These are phyloP conservation scores for Diaprepes abbreviatus DNA, from an alignment of 2,888 invertebrate genomes.

Conservation along the genomic window DNA sequence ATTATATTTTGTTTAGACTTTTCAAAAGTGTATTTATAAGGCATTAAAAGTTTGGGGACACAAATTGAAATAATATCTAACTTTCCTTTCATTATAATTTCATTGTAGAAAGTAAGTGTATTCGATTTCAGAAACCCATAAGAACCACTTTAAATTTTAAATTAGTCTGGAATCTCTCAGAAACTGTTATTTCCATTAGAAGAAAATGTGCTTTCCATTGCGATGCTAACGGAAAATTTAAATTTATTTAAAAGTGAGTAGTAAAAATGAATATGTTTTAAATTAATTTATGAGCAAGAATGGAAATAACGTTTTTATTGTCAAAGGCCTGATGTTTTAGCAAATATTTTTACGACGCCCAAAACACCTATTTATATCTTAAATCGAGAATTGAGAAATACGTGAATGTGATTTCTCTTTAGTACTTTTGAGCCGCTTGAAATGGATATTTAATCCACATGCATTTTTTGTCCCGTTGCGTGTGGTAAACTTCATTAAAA, in stretches of 20 bases:
- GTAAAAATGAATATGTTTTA: conserved; percentile 6
- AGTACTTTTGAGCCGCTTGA: too few species aligned
- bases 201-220: background rate
- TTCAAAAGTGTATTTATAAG: background rate
- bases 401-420: too few species aligned
- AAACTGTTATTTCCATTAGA: conserved; percentile 1
- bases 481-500: too few species aligned
- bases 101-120: background rate
- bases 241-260: background rate
- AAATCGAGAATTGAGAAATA: too few species aligned
- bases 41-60: background rate
- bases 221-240: background rate
- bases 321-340: too few species aligned
- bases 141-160: conserved; percentile 9
- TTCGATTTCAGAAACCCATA: conserved; percentile 3
- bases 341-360: too few species aligned
- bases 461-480: too few species aligned
- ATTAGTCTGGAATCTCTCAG: background rate
- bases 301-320: too few species aligned
- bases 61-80: conserved; percentile 9
- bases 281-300: background rate
- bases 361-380: too few species aligned
- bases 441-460: too few species aligned
- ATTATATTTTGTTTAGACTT: background rate
- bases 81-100: background rate